These are phyloP conservation scores for Narcine bancroftii DNA, from an alignment of 2,113 vertebrate species.

Conservation along the genomic window DNA sequence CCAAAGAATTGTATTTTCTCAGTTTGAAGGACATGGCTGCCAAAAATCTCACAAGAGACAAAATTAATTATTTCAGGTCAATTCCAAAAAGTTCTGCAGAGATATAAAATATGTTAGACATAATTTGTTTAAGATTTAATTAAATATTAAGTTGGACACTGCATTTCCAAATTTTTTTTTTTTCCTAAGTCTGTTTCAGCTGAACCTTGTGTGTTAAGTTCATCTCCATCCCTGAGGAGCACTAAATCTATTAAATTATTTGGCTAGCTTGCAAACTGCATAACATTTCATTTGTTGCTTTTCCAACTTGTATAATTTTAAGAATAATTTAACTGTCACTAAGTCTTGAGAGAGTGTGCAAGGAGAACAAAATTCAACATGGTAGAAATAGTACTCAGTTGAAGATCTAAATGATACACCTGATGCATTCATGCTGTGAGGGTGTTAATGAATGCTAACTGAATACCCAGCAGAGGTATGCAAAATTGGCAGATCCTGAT, in stretches of 20 bases:
- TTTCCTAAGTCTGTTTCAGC: not conserved
- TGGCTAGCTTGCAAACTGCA: constrained; percentile 10
- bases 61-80: not conserved
- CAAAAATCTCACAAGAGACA: not conserved
- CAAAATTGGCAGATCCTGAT: too few relatives aligned
- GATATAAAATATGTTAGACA: constrained; percentile 11
- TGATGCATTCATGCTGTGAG: too few relatives aligned
- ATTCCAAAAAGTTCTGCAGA: not conserved
- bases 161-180: not conserved
- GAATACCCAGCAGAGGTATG: too few relatives aligned
- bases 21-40: not conserved
- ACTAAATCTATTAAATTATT: not conserved
- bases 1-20: not conserved
- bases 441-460: too few relatives aligned
- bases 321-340: not conserved
- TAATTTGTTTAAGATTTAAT: not conserved
- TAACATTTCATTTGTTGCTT: not conserved
- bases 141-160: not conserved
- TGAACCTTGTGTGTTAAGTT: not conserved
- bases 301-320: not conserved
- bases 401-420: too few relatives aligned
- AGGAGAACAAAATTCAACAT: too few relatives aligned
- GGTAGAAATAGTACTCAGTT: too few relatives aligned
- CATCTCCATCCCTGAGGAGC: not conserved
- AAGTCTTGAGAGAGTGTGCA: not conserved